Base-by-base conservation (phyloP, 2,888 invertebrate species). In the Dynastes tityus region DNA sequence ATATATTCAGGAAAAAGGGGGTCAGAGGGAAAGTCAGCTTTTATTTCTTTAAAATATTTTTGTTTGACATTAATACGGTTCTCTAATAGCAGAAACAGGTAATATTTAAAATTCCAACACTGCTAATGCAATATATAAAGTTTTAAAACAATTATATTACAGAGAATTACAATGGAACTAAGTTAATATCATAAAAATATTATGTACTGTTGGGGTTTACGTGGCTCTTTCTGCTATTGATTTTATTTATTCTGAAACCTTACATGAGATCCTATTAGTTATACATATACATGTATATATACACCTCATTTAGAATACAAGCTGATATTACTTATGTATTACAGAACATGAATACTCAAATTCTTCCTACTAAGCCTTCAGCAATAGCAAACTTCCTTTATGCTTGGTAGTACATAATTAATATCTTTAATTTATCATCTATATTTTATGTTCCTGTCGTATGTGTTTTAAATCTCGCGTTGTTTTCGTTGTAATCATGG, bases 191-290 rank as follows among this genome's bases (percentile, higher is more conserved):
- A 45, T 45, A 55, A 55, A 55, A 55, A 55, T 55, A 16, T 55
- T 55, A 55, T 55, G 16, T 16, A 55, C 53, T 55, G 11, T n/a
- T 16, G 8, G 45, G 53, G 67, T 67, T 45, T 67, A 67, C 67
- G 67, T 67, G 67, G 67, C 67, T 45, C 16, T 67, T n/a, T n/a
- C 29, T 37, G 64, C 2, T 67, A 67, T 67, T 45, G 67, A 67
- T 67, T 67, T 67, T 67, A 67, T 67, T 67, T 67, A 67, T 45
- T 67, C 67, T 67, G 67, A 67, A 67, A 37, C 67, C 67, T n/a
- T 67, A 67, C 40, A 64, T 64, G 40, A 67, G 67, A 67, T 67
- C 67, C 67, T 11, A 45, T 67, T 67, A 67, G 67, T 67, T 67
- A 67, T 67, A 67, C 67, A 37, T 64, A 64, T 32, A 29, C 8